Evolutionary conservation across 92 coral and sea anemone species (phyloP).

Genomic region (Porites rus): DNA sequence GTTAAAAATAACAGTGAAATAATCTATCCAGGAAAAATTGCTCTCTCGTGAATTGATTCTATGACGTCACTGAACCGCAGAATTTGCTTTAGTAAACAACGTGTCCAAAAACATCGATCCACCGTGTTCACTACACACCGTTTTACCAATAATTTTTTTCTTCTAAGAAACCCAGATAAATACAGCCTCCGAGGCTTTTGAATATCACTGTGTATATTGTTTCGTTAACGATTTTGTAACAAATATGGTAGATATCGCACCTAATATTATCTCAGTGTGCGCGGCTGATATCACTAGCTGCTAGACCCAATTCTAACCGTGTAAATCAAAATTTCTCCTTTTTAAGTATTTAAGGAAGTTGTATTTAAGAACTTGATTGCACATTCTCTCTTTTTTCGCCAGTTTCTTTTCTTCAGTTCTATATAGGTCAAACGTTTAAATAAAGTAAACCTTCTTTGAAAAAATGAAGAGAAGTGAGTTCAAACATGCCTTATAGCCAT

Average conservation of each 20-base stretch:
- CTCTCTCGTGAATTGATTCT: neutral
- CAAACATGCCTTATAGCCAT: too few relatives aligned
- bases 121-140: neutral
- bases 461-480: neutral
- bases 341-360: neutral
- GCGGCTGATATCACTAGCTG: too few relatives aligned
- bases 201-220: too few relatives aligned
- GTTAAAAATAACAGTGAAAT: neutral
- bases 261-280: too few relatives aligned
- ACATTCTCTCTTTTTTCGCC: neutral
- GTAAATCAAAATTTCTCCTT: neutral
- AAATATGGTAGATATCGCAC: neutral
- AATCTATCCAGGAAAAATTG: neutral
- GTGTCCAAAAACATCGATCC: too few relatives aligned
- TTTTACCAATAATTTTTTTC: neutral
- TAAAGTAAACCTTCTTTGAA: neutral
- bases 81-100: neutral
- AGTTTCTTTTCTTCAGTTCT: neutral
- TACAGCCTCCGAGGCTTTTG: neutral
- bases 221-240: neutral
- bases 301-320: too few relatives aligned
- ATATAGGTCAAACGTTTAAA: neutral
- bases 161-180: neutral
- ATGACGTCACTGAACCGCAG: neutral
- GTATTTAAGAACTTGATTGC: too few relatives aligned